Evolutionary conservation across 1,140 invertebrate genomes (phyloP).

Genomic region (Belonocnema kinseyi): DNA sequence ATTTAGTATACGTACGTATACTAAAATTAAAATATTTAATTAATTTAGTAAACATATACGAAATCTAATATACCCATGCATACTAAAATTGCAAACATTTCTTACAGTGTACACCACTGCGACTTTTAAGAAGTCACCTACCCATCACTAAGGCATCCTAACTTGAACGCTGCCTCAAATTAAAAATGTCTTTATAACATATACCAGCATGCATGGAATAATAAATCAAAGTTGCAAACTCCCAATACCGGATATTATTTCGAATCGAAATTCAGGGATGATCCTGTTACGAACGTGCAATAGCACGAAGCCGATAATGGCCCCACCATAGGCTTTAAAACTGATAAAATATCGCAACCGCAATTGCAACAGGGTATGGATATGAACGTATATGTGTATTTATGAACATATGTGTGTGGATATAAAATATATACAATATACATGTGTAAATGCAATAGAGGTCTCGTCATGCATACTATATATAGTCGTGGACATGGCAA

Average conservation of each 20-base stretch:
- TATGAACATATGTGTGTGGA: conserved; percentile 43
- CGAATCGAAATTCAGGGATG: conserved; percentile 57
- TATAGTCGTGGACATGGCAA: conserved; percentile 42
- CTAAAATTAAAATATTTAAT: too few species aligned
- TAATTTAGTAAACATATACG: too few species aligned
- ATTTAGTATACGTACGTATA: too few species aligned
- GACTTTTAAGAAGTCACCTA: too few species aligned
- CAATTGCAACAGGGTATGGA: neutral
- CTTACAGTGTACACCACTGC: too few species aligned
- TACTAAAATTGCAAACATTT: too few species aligned
- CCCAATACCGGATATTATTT: conserved; percentile 45
- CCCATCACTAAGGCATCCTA: too few species aligned
- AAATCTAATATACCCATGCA: too few species aligned
- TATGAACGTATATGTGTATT: conserved; percentile 35
- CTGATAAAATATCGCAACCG: conserved; percentile 61
- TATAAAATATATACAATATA: neutral
- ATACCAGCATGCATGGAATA: too few species aligned
- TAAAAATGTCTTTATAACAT: too few species aligned
- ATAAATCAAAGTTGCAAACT: conserved; percentile 27
- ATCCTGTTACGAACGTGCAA: conserved; percentile 63
- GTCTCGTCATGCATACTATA: too few species aligned
- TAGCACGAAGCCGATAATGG: conserved; percentile 62
- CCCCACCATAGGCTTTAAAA: conserved; percentile 56
- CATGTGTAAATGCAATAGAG: conserved; percentile 42
- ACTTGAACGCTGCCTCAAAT: too few species aligned